These are phyloP conservation scores for Oncorhynchus masou DNA, from an alignment of 2,113 vertebrate genomes.

Conservation along the genomic window DNA sequence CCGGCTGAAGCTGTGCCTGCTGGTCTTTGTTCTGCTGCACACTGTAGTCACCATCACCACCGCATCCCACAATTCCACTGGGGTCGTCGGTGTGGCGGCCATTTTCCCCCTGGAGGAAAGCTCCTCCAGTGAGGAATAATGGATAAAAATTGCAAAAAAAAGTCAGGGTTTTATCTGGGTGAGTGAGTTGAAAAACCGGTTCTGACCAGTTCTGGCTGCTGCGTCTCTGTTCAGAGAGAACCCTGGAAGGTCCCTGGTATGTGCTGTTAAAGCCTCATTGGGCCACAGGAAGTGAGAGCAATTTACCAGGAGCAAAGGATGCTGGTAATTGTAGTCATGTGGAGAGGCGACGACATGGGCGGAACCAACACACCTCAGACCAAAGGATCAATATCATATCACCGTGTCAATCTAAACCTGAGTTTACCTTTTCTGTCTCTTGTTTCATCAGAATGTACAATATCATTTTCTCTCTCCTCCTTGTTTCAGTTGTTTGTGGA, in stretches of 20 bases:
- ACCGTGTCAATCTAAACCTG: conserved; percentile 61
- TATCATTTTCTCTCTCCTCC: conserved; percentile 35
- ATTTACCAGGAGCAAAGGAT: conserved; percentile 45
- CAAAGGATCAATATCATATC: conserved; percentile 57
- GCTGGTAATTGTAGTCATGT: conserved; percentile 43
- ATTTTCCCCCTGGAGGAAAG: conserved; percentile 84
- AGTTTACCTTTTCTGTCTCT: conserved; percentile 60
- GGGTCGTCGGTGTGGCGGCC: conserved; percentile 81
- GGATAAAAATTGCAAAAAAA: neutral
- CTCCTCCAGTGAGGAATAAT: conserved; percentile 85
- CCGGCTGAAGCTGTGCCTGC: conserved; percentile 93
- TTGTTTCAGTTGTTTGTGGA: neutral
- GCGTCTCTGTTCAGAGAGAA: conserved; percentile 4
- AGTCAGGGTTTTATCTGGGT: neutral
- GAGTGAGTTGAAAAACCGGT: neutral
- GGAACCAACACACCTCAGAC: conserved; percentile 26
- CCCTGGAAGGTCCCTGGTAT: conserved; percentile 43
- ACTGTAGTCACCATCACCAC: conserved; percentile 91
- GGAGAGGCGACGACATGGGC: conserved; percentile 31
- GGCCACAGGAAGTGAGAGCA: conserved; percentile 54
- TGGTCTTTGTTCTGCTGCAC: conserved; percentile 93
- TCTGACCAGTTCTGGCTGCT: neutral
- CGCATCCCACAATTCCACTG: conserved; percentile 86
- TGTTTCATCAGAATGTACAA: conserved; percentile 64
- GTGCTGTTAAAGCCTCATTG: conserved; percentile 34